Conservation (phyloP, 2,797 vertebrate species). For the Leuciscus waleckii region DNA sequence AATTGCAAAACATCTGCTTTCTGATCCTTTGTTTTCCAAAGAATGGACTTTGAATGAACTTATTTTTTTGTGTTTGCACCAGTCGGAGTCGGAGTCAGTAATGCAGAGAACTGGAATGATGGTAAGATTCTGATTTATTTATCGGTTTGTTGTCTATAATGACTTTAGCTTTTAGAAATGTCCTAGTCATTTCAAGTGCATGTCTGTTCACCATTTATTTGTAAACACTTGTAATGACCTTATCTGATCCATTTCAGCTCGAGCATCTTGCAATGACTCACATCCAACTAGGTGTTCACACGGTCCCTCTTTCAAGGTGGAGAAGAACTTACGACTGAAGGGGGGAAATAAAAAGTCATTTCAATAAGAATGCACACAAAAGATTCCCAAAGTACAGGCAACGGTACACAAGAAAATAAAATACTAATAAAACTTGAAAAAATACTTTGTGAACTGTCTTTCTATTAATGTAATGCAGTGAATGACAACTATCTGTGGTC, state of each 20-base stretch:
- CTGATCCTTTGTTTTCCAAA: neutral
- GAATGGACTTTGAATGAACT: neutral
- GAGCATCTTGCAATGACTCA: neutral
- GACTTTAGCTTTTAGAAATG: neutral
- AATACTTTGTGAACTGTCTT: neutral
- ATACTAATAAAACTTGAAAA: neutral
- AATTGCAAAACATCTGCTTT: neutral
- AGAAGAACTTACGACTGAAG: neutral
- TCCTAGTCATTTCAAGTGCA: neutral
- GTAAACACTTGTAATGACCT: neutral
- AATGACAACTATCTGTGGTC: neutral
- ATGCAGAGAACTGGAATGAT: neutral
- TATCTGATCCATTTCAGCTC: neutral
- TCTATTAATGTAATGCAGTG: neutral
- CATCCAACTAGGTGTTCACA: neutral
- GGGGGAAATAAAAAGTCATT: neutral
- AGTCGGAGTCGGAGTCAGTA: neutral
- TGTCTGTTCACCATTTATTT: neutral
- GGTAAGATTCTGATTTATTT: neutral
- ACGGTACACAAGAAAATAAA: neutral
- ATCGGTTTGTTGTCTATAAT: neutral
- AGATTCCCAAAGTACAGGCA: neutral
- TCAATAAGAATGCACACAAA: neutral
- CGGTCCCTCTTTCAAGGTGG: neutral
- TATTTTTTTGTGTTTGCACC: neutral